phyloP scores from a whole-genome alignment of 2,797 vertebrate genomes.

The Rhabdomys pumilio region DNA sequence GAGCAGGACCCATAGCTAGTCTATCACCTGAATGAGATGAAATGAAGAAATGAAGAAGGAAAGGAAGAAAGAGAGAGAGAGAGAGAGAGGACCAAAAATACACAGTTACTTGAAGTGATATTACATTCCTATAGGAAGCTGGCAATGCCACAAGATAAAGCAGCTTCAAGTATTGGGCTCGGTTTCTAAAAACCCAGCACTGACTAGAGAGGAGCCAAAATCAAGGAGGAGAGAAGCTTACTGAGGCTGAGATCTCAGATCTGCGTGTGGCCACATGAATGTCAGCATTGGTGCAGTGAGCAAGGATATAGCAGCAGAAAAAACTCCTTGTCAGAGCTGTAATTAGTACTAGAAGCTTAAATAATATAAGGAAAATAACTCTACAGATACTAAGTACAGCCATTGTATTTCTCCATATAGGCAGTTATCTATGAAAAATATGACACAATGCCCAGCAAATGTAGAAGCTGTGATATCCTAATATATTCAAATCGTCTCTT shows the following conservation, averaged over 20 bases:
- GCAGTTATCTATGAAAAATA: background rate
- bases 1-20: background rate
- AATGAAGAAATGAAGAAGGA: background rate
- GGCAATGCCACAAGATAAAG: background rate
- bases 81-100: background rate
- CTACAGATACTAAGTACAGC: background rate
- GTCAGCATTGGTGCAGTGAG: background rate
- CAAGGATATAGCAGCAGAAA: background rate
- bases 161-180: background rate
- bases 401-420: background rate
- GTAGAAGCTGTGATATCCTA: background rate
- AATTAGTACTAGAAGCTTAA: background rate
- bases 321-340: background rate
- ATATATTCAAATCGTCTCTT: conserved; percentile 13
- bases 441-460: background rate
- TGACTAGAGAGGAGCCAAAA: background rate
- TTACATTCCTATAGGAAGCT: background rate
- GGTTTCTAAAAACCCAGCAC: background rate
- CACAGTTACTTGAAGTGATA: conserved; percentile 33
- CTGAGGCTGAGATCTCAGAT: background rate
- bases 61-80: no score
- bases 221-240: background rate
- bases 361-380: background rate
- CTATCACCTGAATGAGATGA: background rate
- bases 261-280: background rate